Evolutionary conservation across 1,140 invertebrate genomes (phyloP), one percentile per base, ranked within the genome.

Genomic region (Asobara japonica): DNA sequence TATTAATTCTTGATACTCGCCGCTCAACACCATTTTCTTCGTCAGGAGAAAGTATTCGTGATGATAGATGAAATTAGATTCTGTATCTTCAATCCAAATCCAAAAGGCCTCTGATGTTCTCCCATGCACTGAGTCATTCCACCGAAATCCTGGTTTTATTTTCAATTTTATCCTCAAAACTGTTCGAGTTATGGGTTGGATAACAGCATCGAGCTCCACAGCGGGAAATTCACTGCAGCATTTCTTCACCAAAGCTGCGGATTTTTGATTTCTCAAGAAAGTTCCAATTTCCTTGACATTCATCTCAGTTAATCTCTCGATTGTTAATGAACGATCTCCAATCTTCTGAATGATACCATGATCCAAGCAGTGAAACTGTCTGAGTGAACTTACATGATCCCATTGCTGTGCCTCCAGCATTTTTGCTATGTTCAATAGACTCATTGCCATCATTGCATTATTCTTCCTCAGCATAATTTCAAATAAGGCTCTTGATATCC

Each of bases 41-140:
- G 93, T 95, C 1, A 99, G 84, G 11, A 94, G 90, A 83, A 99
- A 96, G 78, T 95, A 94, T 83, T 99, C 98, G 64, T 94, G 94
- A 88, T 99, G 98, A 85, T 99, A 98, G 81, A 99, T 99, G 76
- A 92, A 93, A 85, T 98, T 96, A 71, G 90, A 94, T 11, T 96
- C 94, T 0, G 97, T 94, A 88, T 99, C 97, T 88, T 99, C 97
- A 13, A 99, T 94, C 96, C 98, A 99, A 64, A 99, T 92, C 95
- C 97, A 99, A 87, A 98, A 99, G 1, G 94, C 90, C 87, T 99
- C 96, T 0, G 93, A 91, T 8, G 90, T 91, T 83, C 93, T 94
- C 0, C 97, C 97, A 83, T 99, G 97, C 68, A 96, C 88, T 74
- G 90, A 91, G 80, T 97, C 95, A 82, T 96, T 96, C 96, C 97